These are phyloP conservation scores for Etia nguti DNA, from an alignment of 2,113 vertebrate species.

Conservation along the genomic window DNA sequence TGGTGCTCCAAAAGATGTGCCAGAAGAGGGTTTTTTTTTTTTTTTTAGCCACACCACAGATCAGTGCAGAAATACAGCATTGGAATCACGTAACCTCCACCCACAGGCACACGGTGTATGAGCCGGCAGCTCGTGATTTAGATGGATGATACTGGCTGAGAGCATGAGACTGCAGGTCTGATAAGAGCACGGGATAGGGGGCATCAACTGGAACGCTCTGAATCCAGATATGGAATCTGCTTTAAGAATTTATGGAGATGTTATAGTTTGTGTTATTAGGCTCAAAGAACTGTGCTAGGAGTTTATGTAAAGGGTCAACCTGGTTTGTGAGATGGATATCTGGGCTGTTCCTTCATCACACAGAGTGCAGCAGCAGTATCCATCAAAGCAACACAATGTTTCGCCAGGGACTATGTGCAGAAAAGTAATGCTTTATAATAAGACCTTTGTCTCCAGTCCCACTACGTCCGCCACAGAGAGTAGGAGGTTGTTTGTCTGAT, in stretches of 20 bases:
- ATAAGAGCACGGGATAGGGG: conserved; percentile 23
- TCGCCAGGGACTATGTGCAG: neutral
- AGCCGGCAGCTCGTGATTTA: conserved; percentile 15
- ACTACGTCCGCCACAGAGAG: neutral
- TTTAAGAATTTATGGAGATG: conserved; percentile 12
- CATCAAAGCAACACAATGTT: neutral
- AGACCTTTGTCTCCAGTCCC: conserved; percentile 18
- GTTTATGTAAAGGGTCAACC: neutral
- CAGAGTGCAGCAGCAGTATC: neutral
- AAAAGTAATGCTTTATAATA: neutral
- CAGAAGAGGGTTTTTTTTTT: neutral
- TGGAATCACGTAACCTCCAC: conserved; percentile 16
- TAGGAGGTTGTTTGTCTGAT: neutral
- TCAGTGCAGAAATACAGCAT: neutral
- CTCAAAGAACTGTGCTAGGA: neutral
- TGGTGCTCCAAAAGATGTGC: neutral
- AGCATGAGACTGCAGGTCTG: conserved; percentile 8
- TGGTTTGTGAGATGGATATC: neutral
- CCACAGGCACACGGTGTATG: neutral
- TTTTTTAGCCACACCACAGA: neutral
- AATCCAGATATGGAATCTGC: conserved; percentile 4
- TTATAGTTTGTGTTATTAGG: neutral
- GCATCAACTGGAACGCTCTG: neutral
- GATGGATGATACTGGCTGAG: conserved; percentile 32
- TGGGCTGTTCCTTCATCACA: neutral